These are phyloP conservation scores for Synanthedon tipuliformis DNA, from an alignment of 2,888 invertebrate genomes.

Conservation along the genomic window DNA sequence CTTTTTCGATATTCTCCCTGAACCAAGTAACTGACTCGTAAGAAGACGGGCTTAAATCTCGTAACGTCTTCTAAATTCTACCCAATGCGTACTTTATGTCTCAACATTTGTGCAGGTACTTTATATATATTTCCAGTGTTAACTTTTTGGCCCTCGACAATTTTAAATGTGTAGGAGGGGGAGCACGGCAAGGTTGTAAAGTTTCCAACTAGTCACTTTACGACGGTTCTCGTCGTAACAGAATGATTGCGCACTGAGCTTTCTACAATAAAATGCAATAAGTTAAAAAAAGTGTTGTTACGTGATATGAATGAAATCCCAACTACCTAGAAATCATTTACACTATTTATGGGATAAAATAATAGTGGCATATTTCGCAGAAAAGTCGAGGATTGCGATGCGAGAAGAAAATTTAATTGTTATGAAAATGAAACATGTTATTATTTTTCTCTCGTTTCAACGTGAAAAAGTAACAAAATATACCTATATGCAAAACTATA, in stretches of 20 bases:
- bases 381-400: no score
- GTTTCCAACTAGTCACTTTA: constrained; percentile 54
- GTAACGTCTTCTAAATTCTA: constrained; percentile 9
- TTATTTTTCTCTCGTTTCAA: no score
- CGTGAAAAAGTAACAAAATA: no score
- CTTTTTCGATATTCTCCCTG: constrained; percentile 9
- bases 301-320: constrained; percentile 27
- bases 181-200: constrained; percentile 40
- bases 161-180: constrained; percentile 32
- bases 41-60: constrained; percentile 19
- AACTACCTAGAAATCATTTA: no score
- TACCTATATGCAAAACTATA: no score
- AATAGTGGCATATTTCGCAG: no score
- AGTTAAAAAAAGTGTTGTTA: constrained; percentile 32
- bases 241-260: constrained; percentile 46
- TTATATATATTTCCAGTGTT: background rate
- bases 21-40: constrained; percentile 23
- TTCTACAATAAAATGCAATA: constrained; percentile 42
- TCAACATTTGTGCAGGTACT: background rate
- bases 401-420: no score
- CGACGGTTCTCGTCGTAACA: constrained; percentile 44
- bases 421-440: no score
- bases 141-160: constrained; percentile 32
- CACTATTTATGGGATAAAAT: no score
- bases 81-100: background rate